Evolutionary conservation across 2,113 vertebrate genomes (phyloP).

Genomic region (Cyprinus carpio): DNA sequence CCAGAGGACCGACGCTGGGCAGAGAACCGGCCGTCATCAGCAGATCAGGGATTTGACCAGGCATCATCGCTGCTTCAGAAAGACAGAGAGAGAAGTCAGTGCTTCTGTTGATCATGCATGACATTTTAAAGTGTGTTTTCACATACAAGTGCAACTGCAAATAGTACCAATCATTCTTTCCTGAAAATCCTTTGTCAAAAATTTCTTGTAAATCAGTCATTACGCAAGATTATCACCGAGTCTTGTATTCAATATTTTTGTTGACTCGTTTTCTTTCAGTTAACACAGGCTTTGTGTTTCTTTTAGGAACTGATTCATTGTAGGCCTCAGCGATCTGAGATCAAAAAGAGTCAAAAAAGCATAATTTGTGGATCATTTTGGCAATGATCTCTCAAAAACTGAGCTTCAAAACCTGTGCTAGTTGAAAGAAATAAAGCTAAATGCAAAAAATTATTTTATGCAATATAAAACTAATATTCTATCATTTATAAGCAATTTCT

Average conservation of each 20-base stretch:
- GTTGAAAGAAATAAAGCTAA: too few species aligned
- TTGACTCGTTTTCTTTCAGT: not conserved
- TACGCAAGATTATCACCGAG: not conserved
- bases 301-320: too few species aligned
- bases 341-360: not conserved
- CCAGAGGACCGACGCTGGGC: slow-evolving; percentile 87
- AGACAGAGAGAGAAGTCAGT: not conserved
- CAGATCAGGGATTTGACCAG: slow-evolving; percentile 95
- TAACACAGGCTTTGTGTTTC: not conserved
- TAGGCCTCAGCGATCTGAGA: too few species aligned
- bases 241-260: too few species aligned
- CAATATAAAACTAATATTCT: too few species aligned
- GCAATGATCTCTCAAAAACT: not conserved
- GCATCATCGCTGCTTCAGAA: slow-evolving; percentile 88
- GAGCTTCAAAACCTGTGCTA: too few species aligned
- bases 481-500: too few species aligned
- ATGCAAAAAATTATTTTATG: too few species aligned
- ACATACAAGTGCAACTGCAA: not conserved
- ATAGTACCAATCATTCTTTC: not conserved
- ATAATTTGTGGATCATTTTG: not conserved
- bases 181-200: too few species aligned
- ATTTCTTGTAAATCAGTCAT: too few species aligned
- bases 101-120: not conserved
- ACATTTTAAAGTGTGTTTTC: not conserved
- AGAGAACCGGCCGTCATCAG: slow-evolving; percentile 88